Base-by-base conservation (phyloP, 2,113 vertebrate species). In the Odobenus rosmarus region DNA sequence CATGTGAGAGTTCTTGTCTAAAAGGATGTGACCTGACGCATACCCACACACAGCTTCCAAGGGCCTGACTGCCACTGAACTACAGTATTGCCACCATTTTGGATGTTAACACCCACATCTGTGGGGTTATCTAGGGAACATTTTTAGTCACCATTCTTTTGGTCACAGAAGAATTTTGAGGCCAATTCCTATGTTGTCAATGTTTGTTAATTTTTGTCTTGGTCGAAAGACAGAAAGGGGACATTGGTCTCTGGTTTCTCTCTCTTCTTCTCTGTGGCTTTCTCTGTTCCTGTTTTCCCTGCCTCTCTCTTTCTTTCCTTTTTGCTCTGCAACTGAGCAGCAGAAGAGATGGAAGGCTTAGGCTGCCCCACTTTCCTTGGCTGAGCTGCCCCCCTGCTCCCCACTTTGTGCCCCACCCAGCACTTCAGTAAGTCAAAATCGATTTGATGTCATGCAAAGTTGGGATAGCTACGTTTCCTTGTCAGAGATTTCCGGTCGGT, bases 331-430 rank as follows among this genome's bases (percentile, higher is more conserved):
- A 90, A 76, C 94, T 97, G 86, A 96, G 90, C 98, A 96, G 98
- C 97, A 98, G 98, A 98, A 97, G 97, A 98, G 97, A 98, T 93
- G 98, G 97, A 97, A 95, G 98, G 96, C 97, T 97, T 97, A 98
- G 98, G 95, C 97, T 97, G 97, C 95, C 98, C 97, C 98, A 97
- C 97, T 98, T 97, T 62, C 97, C 98, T 74, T 98, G 97, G 98
- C 98, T 97, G 97, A 96, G 97, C 97, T 96, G 97, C 31, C 85
- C 97, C 97, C 97, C 97, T 51, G 97, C 97, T 97, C 96, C 98
- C 97, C 97, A 97, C 97, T 96, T 98, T 98, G 93, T 96, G 96
- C 57, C 97, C 97, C 97, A 98, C 95, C 94, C 97, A 96, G 97
- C 98, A 93, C 79, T 97, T 92, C 97, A 95, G 98, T 98, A 98